These are phyloP conservation scores for Palythoa caribaeorum DNA, from an alignment of 92 coral and sea anemone genomes.

Conservation along the genomic window DNA sequence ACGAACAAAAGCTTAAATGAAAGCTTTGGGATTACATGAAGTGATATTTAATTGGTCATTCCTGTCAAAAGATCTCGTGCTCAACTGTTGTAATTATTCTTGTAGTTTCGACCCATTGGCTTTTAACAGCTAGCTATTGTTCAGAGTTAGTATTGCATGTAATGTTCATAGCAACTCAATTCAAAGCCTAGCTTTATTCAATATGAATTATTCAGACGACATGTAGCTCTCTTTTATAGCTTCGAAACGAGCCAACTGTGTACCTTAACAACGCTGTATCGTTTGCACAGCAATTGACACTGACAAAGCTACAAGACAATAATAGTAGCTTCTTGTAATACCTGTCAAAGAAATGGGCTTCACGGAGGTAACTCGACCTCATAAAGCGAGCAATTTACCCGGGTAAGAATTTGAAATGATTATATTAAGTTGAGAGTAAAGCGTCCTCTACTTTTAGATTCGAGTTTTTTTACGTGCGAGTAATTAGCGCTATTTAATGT, in stretches of 20 bases:
- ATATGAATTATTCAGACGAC: conserved; percentile 62
- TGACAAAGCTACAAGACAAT: conserved; percentile 9
- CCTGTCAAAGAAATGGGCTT: conserved; percentile 78
- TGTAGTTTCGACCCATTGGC: conserved; percentile 21
- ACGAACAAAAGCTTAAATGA: conserved; percentile 4
- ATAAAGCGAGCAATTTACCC: conserved; percentile 92
- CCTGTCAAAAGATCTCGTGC: conserved; percentile 11
- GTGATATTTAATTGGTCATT: conserved; percentile 8
- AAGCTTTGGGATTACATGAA: conserved; percentile 32
- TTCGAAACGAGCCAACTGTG: conserved; percentile 75
- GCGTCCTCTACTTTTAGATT: background rate
- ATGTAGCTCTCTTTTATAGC: conserved; percentile 50
- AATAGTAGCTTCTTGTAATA: conserved; percentile 20
- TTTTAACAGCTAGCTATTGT: conserved; percentile 39
- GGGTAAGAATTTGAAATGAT: conserved; percentile 78
- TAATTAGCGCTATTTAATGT: background rate
- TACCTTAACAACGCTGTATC: conserved; percentile 80
- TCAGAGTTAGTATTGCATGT: conserved; percentile 2
- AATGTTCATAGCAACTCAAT: conserved; percentile 59
- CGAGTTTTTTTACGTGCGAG: background rate
- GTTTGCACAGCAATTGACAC: conserved; percentile 58
- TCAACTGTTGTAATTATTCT: background rate
- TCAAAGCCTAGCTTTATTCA: conserved; percentile 51
- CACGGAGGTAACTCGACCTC: conserved; percentile 89
- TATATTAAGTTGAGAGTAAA: conserved; percentile 2